Evolutionary conservation across 2,888 invertebrate species (phyloP).

Genomic region (Ashinkailepas kermadecensis): DNA sequence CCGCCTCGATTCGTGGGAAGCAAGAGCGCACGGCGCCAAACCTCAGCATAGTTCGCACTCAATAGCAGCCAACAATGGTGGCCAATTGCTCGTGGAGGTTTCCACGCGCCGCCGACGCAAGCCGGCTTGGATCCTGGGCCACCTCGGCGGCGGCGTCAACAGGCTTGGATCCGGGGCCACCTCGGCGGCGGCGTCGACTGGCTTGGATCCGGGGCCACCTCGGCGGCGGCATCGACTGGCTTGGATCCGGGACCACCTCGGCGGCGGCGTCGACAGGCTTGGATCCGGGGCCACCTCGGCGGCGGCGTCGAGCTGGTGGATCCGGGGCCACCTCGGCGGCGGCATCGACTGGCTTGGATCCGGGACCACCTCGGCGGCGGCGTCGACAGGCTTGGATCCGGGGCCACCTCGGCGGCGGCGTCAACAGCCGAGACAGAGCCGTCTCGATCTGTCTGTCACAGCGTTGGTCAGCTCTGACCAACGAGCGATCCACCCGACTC

Average conservation of each 20-base stretch:
- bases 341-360: too few relatives aligned
- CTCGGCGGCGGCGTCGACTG: too few relatives aligned
- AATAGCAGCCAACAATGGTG: neutral
- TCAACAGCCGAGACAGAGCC: too few relatives aligned
- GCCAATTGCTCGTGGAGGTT: neutral
- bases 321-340: neutral
- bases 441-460: too few relatives aligned
- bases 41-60: neutral
- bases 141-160: neutral
- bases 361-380: neutral
- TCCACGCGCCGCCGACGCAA: neutral
- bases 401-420: neutral
- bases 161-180: neutral
- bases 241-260: neutral
- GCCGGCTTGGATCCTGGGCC: neutral
- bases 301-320: too few relatives aligned
- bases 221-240: neutral
- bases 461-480: too few relatives aligned
- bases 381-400: neutral
- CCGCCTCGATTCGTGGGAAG: too few relatives aligned
- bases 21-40: too few relatives aligned
- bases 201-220: neutral
- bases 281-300: neutral
- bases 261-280: too few relatives aligned
- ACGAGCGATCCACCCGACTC: too few relatives aligned